Percentiles rank a stretch among this genome's conserved stretches.
These are phyloP conservation scores for Halocynthia roretzi DNA, from an alignment of 23 tunicate species.

Conservation along the genomic window DNA sequence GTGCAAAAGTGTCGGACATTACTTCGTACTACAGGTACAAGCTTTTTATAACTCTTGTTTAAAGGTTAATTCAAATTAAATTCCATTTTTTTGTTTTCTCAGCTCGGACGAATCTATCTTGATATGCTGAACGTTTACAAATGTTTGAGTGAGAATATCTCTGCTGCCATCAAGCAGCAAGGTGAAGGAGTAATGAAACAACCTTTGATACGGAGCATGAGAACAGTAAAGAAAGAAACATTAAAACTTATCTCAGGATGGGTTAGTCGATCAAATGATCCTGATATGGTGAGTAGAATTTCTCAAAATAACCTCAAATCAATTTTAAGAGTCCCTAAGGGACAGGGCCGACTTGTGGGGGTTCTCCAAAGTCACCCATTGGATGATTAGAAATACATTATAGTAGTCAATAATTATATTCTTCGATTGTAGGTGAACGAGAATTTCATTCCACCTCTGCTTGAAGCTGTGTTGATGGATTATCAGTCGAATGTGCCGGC, in stretches of 20 bases:
- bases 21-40: constrained; percentile 82
- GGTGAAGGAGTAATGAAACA: constrained; percentile 97
- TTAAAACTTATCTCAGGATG: constrained; percentile 90
- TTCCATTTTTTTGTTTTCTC: neutral
- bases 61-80: no score
- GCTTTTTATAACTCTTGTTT: no score
- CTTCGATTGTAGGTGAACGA: constrained; percentile 61
- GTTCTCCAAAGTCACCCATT: no score
- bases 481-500: constrained; percentile 94
- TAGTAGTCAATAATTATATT: neutral
- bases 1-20: constrained; percentile 88
- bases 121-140: constrained; percentile 99
- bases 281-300: constrained; percentile 55
- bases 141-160: constrained; percentile 91
- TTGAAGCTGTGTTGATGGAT: constrained; percentile 95
- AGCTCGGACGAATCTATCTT: constrained; percentile 95
- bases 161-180: constrained; percentile 85
- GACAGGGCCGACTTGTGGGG: no score
- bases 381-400: no score
- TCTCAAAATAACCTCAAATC: no score
- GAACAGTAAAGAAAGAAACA: constrained; percentile 97
- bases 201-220: constrained; percentile 87
- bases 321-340: no score
- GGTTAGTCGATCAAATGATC: constrained; percentile 91
- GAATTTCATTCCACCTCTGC: constrained; percentile 86